These are phyloP conservation scores for Ceratina australensis DNA, from an alignment of 1,140 invertebrate species.

Conservation along the genomic window DNA sequence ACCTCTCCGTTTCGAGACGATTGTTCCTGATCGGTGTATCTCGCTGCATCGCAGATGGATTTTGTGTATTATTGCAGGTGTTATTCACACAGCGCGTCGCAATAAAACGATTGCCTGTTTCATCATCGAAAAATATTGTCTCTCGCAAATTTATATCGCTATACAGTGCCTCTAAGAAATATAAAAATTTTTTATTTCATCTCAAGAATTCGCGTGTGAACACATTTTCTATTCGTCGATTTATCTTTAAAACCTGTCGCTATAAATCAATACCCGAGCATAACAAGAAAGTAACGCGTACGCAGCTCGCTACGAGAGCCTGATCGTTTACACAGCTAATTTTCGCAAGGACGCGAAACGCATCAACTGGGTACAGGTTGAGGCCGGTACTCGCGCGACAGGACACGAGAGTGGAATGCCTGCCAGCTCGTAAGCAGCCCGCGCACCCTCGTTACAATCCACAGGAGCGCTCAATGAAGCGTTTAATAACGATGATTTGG, in stretches of 20 bases:
- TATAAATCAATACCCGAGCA: background rate
- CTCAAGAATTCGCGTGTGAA: no score
- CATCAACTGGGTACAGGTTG: background rate
- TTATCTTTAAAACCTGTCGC: no score
- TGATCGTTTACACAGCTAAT: background rate
- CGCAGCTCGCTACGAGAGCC: background rate
- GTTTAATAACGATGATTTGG: conserved; percentile 64
- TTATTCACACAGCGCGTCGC: conserved; percentile 42
- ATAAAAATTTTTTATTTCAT: no score
- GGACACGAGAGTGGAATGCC: conserved; percentile 27
- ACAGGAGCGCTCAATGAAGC: conserved; percentile 51
- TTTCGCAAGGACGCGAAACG: background rate
- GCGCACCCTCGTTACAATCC: conserved; percentile 31
- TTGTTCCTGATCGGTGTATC: conserved; percentile 59
- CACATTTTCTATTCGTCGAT: no score
- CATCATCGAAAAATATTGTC: no score
- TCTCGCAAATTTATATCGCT: no score
- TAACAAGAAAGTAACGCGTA: background rate
- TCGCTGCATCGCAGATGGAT: conserved; percentile 50
- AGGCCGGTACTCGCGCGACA: background rate
- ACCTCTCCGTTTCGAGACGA: conserved; percentile 43
- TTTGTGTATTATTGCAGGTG: conserved; percentile 54
- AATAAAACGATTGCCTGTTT: no score
- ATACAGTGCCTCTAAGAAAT: no score
- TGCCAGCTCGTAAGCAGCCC: conserved; percentile 22